Percentiles rank a stretch among this genome's conserved stretches.
Evolutionary conservation across 2,113 vertebrate species (phyloP).

Genomic region (Astatotilapia flaviijosephi): DNA sequence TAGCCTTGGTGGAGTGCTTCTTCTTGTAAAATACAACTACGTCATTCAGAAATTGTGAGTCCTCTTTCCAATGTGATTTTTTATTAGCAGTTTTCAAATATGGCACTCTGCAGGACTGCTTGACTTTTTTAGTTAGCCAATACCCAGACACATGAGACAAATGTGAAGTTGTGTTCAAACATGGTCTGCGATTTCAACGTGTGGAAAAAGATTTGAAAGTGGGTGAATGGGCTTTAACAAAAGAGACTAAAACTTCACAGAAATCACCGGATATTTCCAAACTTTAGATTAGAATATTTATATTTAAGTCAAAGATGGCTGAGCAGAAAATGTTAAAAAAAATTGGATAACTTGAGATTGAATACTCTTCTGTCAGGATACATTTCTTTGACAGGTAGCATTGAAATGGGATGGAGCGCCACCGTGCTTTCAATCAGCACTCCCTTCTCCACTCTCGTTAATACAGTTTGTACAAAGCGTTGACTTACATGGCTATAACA

Average conservation of each 20-base stretch:
- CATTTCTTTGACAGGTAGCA: neutral
- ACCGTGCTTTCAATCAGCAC: neutral
- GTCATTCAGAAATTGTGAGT: neutral
- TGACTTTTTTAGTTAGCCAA: rapidly evolving
- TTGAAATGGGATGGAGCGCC: neutral
- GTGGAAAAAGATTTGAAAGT: neutral
- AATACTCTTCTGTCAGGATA: neutral
- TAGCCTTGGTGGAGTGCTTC: neutral
- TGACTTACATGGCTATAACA: slow-evolving; percentile 62
- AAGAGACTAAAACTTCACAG: neutral
- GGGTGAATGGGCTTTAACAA: neutral
- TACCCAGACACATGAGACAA: neutral
- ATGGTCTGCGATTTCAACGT: neutral
- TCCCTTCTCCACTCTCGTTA: neutral
- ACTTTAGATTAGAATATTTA: neutral
- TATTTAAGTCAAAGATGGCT: neutral
- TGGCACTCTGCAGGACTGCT: neutral
- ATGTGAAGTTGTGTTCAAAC: neutral
- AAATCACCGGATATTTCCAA: neutral
- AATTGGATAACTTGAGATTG: neutral
- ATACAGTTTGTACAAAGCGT: neutral
- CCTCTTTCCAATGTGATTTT: neutral
- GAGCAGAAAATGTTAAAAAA: neutral
- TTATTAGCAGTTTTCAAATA: neutral
- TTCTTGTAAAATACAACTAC: neutral